phyloP scores from a whole-genome alignment of 2,113 vertebrate species.

The Anguilla rostrata region DNA sequence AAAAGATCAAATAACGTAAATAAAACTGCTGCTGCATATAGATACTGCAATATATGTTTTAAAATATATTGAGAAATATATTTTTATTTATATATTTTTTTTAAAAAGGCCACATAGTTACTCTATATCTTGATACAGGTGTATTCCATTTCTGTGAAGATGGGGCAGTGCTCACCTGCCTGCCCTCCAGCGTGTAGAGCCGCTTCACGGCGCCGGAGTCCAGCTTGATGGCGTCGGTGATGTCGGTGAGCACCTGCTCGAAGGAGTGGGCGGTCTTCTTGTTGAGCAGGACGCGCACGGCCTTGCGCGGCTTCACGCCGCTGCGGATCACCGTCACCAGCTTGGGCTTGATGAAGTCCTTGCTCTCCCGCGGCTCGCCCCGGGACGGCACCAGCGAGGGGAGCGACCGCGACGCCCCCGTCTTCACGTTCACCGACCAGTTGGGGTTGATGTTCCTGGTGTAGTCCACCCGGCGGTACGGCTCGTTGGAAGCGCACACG shows the following conservation, averaged over 20 bases:
- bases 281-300: constrained; percentile 92
- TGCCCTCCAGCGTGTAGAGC: constrained; percentile 92
- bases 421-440: constrained; percentile 90
- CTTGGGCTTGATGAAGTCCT: constrained; percentile 97
- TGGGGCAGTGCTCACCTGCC: constrained; percentile 78
- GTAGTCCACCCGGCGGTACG: constrained; percentile 91
- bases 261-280: constrained; percentile 98
- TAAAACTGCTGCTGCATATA: too few species aligned
- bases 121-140: too few species aligned
- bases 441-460: constrained; percentile 93
- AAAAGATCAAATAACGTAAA: too few species aligned
- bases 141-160: background rate
- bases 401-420: constrained; percentile 75
- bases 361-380: constrained; percentile 79
- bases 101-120: too few species aligned
- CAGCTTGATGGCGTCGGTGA: constrained; percentile 96
- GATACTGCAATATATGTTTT: too few species aligned
- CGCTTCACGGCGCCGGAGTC: constrained; percentile 94
- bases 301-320: constrained; percentile 94
- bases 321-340: constrained; percentile 96
- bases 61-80: too few species aligned
- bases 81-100: too few species aligned
- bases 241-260: constrained; percentile 94
- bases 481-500: constrained; percentile 93
- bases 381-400: constrained; percentile 71